phyloP scores from a whole-genome alignment of 2,797 vertebrate species.

The Pseudocheirus occidentalis region DNA sequence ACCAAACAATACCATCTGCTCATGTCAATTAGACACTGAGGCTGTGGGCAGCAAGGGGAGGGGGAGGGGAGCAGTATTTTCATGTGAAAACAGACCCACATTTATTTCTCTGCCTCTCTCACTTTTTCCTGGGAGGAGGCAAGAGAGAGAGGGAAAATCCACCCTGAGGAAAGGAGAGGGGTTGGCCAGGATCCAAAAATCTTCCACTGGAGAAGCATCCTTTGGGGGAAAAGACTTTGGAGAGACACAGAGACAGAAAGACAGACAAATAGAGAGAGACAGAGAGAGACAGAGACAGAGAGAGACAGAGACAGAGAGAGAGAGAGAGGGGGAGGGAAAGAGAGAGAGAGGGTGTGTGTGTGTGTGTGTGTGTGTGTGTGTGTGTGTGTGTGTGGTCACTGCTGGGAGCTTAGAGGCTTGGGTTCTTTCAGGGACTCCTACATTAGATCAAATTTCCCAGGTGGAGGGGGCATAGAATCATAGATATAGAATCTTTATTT shows the following conservation, averaged over 20 bases:
- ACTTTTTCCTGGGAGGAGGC: constrained; percentile 37
- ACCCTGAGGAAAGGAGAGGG: not conserved
- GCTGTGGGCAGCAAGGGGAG: constrained; percentile 42
- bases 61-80: constrained; percentile 61
- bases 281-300: no score
- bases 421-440: not conserved
- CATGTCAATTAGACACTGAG: constrained; percentile 76
- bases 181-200: constrained; percentile 5
- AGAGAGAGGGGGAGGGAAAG: no score
- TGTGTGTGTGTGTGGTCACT: not conserved
- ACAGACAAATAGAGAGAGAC: no score
- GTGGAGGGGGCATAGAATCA: not conserved
- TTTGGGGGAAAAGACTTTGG: not conserved
- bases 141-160: not conserved
- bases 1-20: constrained; percentile 84
- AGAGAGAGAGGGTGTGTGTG: not conserved
- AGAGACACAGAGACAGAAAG: no score
- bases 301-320: no score
- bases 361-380: not conserved
- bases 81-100: constrained; percentile 76
- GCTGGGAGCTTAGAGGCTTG: not conserved
- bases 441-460: not conserved
- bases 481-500: not conserved
- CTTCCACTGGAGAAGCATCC: not conserved
- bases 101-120: constrained; percentile 63